These are phyloP conservation scores for Meiosimyza decipiens DNA, from an alignment of 2,888 invertebrate genomes.

Conservation along the genomic window DNA sequence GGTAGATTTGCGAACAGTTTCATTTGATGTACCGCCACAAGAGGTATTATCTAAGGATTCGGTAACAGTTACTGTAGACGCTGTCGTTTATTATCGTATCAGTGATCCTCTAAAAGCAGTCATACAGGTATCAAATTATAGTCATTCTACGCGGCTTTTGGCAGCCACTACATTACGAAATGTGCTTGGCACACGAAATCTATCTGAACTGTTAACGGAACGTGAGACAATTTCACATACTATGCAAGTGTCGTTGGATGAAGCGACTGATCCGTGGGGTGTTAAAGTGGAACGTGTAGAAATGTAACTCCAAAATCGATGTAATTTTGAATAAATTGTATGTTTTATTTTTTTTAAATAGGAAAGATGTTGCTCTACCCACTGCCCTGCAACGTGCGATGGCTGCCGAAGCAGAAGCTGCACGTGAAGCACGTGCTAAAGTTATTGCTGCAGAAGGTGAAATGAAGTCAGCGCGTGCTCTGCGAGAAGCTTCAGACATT, in stretches of 20 bases:
- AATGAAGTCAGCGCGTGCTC: conserved; percentile 81
- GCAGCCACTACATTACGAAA: conserved; percentile 89
- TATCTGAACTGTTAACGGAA: conserved; percentile 92
- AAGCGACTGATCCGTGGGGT: conserved; percentile 89
- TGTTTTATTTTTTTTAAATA: conserved; percentile 53
- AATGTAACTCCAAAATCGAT: conserved; percentile 74
- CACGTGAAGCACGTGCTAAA: conserved; percentile 74
- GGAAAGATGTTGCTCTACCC: conserved; percentile 83
- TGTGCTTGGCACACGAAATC: conserved; percentile 90
- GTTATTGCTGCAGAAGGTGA: conserved; percentile 85
- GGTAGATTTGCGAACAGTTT: conserved; percentile 92
- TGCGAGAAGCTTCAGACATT: conserved; percentile 87
- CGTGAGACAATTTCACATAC: conserved; percentile 90
- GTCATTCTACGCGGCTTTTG: conserved; percentile 83
- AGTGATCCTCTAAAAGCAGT: conserved; percentile 83
- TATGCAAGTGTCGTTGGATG: conserved; percentile 81
- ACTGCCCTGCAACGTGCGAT: conserved; percentile 82
- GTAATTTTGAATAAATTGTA: neutral
- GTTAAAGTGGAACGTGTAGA: conserved; percentile 95
- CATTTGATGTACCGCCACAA: conserved; percentile 96
- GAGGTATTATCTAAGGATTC: conserved; percentile 96
- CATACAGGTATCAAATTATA: conserved; percentile 79
- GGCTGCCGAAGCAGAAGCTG: conserved; percentile 86
- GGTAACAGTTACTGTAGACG: conserved; percentile 94
- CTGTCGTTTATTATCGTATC: conserved; percentile 86